Percentiles rank a stretch among this genome's conserved stretches.
Evolutionary conservation across 2,113 vertebrate species (phyloP).

Genomic region (Anas platyrhynchos): DNA sequence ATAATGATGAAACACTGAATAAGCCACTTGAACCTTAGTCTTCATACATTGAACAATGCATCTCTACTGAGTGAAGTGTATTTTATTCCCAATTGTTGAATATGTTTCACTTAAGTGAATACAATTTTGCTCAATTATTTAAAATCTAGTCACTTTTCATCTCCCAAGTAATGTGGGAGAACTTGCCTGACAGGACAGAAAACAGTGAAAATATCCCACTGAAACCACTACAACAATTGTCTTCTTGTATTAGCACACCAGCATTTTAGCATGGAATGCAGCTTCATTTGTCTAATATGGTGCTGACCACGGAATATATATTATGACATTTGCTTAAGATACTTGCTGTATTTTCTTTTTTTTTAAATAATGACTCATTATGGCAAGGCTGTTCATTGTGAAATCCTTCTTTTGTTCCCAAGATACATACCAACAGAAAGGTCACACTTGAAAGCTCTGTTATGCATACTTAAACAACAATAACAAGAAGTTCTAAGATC

Average conservation of each 20-base stretch:
- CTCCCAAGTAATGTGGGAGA: constrained; percentile 67
- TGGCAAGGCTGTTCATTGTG: constrained; percentile 70
- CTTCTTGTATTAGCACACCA: constrained; percentile 64
- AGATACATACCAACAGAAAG: constrained; percentile 76
- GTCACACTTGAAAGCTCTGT: constrained; percentile 68
- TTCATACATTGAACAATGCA: background rate
- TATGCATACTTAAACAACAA: constrained; percentile 55
- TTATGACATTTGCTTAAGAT: constrained; percentile 80
- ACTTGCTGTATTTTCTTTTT: constrained; percentile 69
- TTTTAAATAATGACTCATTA: constrained; percentile 78
- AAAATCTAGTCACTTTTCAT: constrained; percentile 17
- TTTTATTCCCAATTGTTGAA: background rate
- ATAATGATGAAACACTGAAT: constrained; percentile 2
- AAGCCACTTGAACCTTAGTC: background rate
- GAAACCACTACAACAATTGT: constrained; percentile 66
- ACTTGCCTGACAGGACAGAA: constrained; percentile 58
- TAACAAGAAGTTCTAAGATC: constrained; percentile 46
- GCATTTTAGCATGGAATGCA: constrained; percentile 69
- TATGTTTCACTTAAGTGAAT: background rate
- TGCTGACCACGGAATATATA: constrained; percentile 71
- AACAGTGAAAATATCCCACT: constrained; percentile 66
- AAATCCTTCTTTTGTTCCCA: constrained; percentile 68
- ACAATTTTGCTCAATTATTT: constrained; percentile 30
- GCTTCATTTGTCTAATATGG: constrained; percentile 56
- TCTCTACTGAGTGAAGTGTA: background rate